Evolutionary conservation across 2,113 vertebrate species (phyloP), one percentile per base, ranked within the genome.

Genomic region (Eulacestoma nigropectus): DNA sequence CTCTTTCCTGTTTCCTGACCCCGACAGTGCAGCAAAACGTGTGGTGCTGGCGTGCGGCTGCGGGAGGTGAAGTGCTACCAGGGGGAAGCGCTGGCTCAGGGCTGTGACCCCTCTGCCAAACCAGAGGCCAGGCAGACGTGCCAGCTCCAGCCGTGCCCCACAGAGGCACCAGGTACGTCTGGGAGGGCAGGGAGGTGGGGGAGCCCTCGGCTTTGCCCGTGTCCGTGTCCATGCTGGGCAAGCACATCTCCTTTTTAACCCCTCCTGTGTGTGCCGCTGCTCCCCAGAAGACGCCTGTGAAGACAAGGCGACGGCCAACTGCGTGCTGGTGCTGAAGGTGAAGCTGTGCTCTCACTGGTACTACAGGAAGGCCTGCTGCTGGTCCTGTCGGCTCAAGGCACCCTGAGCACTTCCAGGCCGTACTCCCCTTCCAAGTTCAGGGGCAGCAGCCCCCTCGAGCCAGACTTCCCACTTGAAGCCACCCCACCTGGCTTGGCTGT

Each of bases 261-360:
- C 35, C 52, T 72, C 14, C 57, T 89, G 30, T 41, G 68, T 27
- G 33, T 65, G 44, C 57, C 92, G 95, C 57, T 92, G 33, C 52
- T 91, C 49, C 70, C 79, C 88, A 89, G 98, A 98, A 33, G 98
- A 98, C 16, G 84, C 84, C 76, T 98, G 98, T 84, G 98, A 98
- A 83, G 99, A 99, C 95, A 99, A 98, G 94, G 95, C 60, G 0
- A 98, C 97, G 0, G 98, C 98, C 57, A 99, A 98, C 98, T 98
- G 98, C 2, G 97, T 95, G 68, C 97, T 99, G 92, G 98, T 99
- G 75, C 97, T 98, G 35, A 98, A 98, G 96, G 98, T 99, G 96
- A 99, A 99, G 85, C 98, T 98, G 86, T 98, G 98, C 57, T 98
- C 98, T 6, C 98, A 98, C 63, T 98, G 98, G 98, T 98, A 98